phyloP scores from a whole-genome alignment of 2,113 vertebrate species.

The Hymenochirus boettgeri region DNA sequence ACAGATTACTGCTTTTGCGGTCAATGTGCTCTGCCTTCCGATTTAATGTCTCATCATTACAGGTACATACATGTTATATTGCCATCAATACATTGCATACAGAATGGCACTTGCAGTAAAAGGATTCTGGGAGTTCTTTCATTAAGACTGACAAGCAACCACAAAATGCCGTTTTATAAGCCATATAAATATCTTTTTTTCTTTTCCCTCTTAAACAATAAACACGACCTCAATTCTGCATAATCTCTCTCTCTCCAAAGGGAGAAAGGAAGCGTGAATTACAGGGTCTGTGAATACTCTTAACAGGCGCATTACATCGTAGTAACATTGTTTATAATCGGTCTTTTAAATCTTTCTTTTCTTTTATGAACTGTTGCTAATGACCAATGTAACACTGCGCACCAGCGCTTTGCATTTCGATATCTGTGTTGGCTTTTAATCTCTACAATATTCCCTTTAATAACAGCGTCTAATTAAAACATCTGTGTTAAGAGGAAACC shows the following conservation, averaged over 20 bases:
- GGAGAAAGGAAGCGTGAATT: constrained; percentile 12
- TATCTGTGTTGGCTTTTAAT: constrained; percentile 39
- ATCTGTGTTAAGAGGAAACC: constrained; percentile 41
- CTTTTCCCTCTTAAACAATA: too few relatives aligned
- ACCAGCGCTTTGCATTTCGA: constrained; percentile 27
- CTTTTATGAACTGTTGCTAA: constrained; percentile 43
- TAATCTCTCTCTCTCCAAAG: not conserved
- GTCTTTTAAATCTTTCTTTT: constrained; percentile 37
- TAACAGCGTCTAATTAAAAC: constrained; percentile 42
- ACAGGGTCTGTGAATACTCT: constrained; percentile 1
- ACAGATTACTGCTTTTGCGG: too few relatives aligned
- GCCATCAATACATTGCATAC: too few relatives aligned
- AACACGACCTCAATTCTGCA: constrained; percentile 3
- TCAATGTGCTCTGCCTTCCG: too few relatives aligned
- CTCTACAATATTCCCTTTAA: constrained; percentile 41
- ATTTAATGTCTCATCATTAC: too few relatives aligned
- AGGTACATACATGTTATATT: too few relatives aligned
- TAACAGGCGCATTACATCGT: constrained; percentile 28
- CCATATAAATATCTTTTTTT: too few relatives aligned
- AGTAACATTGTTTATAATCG: constrained; percentile 35
- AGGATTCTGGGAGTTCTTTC: not conserved
- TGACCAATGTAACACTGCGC: constrained; percentile 36
- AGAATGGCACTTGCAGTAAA: too few relatives aligned
- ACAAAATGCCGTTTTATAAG: too few relatives aligned
- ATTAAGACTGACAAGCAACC: not conserved